These are phyloP conservation scores for Ramphastos sulfuratus DNA, from an alignment of 2,113 vertebrate species.

Conservation along the genomic window DNA sequence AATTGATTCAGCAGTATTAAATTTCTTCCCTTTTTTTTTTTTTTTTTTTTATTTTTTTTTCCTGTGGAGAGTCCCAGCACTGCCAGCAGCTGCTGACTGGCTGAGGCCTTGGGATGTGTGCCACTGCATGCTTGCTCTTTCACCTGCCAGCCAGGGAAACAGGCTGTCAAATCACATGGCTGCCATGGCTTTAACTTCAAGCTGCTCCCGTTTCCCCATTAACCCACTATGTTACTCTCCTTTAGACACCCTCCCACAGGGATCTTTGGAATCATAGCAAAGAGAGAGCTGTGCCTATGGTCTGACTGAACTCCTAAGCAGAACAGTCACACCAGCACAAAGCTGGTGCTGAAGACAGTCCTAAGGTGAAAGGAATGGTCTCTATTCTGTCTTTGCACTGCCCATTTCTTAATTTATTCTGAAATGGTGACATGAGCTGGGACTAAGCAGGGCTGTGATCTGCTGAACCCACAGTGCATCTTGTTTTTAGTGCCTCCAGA, in stretches of 20 bases:
- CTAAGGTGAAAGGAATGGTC: background rate
- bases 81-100: background rate
- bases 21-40: background rate
- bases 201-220: background rate
- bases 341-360: background rate
- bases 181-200: background rate
- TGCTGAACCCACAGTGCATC: background rate
- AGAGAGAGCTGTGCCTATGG: background rate
- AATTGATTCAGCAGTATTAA: background rate
- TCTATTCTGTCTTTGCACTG: background rate
- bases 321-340: background rate
- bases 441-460: background rate
- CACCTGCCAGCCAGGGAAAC: background rate
- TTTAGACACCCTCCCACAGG: too few species aligned
- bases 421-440: background rate
- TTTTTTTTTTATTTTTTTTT: fast-evolving
- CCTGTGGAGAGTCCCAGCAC: fast-evolving
- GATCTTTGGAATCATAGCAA: background rate
- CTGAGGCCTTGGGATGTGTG: background rate
- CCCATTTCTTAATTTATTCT: background rate
- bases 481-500: background rate
- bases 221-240: background rate
- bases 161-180: background rate
- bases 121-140: background rate
- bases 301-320: background rate